phyloP scores from a whole-genome alignment of 2,113 vertebrate genomes.

The Stercorarius parasiticus region DNA sequence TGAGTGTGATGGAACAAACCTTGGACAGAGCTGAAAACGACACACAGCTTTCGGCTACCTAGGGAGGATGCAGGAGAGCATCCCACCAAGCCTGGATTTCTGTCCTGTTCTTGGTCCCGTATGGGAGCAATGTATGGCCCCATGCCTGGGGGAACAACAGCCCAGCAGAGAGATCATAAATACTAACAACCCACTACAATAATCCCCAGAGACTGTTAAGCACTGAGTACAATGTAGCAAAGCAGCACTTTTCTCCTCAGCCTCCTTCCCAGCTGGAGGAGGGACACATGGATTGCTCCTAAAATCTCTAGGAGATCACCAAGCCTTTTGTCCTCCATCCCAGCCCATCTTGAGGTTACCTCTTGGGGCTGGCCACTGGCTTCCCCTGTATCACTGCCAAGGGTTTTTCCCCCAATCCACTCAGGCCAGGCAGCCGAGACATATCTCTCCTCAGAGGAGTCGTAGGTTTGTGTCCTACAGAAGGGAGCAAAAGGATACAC shows the following conservation, averaged over 20 bases:
- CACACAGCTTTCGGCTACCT: background rate
- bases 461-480: slow-evolving; percentile 25
- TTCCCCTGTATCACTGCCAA: rapidly evolving
- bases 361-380: background rate
- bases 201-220: background rate
- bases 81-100: background rate
- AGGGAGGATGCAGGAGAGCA: background rate
- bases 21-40: background rate
- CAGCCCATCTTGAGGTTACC: slow-evolving; percentile 43
- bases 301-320: background rate
- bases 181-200: background rate
- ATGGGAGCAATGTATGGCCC: rapidly evolving
- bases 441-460: background rate
- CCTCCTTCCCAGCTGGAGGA: background rate
- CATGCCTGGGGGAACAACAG: background rate
- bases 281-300: background rate
- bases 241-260: background rate
- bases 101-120: background rate
- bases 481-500: background rate
- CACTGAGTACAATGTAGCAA: rapidly evolving
- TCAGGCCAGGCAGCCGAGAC: background rate
- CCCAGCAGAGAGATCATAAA: background rate
- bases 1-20: background rate
- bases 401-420: background rate
- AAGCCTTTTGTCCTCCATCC: background rate